Conservation (phyloP, 1,140 invertebrate species). For the Theocolax elegans region DNA sequence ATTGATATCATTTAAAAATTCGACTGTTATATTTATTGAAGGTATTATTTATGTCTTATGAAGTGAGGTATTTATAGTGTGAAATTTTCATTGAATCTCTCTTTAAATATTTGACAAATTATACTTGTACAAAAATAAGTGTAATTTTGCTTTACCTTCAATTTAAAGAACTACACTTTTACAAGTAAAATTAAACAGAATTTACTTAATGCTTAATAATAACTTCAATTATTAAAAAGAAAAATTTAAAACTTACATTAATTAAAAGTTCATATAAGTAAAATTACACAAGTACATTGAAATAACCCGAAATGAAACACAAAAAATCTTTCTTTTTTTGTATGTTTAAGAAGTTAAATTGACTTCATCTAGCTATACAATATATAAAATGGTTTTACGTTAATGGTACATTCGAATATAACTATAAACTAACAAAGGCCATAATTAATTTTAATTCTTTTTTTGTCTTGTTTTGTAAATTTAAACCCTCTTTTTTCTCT, state of each 20-base stretch:
- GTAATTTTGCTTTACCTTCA: background rate
- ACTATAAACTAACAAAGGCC: conserved; percentile 14
- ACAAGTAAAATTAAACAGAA: too few species aligned
- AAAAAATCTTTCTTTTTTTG: background rate
- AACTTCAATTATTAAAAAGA: too few species aligned
- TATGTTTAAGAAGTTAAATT: background rate
- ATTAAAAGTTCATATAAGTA: too few species aligned
- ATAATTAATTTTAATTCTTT: background rate
- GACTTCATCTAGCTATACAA: background rate
- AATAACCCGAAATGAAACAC: background rate
- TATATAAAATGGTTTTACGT: background rate
- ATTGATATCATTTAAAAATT: conserved; percentile 2
- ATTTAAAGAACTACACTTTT: background rate
- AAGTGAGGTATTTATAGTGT: background rate
- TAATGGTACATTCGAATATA: background rate
- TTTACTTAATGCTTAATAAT: too few species aligned
- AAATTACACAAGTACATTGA: background rate
- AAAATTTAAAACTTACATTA: too few species aligned
- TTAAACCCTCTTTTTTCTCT: too few species aligned
- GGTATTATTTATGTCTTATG: background rate
- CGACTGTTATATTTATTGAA: conserved; percentile 1
- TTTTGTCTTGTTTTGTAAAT: too few species aligned
- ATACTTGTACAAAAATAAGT: conserved; percentile 32
- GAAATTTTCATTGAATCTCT: background rate
- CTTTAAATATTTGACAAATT: conserved; percentile 12